Evolutionary conservation across 2,113 vertebrate genomes (phyloP).

Genomic region (Rhynchomys soricoides): DNA sequence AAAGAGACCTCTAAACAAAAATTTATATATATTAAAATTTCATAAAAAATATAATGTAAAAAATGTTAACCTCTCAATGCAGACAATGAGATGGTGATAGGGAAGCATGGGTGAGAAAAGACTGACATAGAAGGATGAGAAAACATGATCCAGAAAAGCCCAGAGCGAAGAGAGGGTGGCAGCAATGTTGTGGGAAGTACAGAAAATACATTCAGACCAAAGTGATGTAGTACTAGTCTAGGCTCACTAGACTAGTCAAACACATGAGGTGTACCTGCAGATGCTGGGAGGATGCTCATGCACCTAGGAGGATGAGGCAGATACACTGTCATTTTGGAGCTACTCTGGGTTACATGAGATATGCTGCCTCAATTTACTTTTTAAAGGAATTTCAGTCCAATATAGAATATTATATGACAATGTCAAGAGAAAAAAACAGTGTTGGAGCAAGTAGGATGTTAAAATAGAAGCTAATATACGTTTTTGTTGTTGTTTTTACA

Average conservation of each 20-base stretch:
- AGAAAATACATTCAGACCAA: not conserved
- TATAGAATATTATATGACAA: not conserved
- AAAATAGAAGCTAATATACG: not conserved
- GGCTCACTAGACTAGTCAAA: not conserved
- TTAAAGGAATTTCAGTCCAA: not conserved
- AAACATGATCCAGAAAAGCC: not conserved
- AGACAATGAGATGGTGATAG: not conserved
- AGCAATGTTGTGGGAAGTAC: not conserved
- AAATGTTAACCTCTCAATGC: not conserved
- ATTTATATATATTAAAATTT: not conserved
- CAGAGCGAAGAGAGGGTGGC: not conserved
- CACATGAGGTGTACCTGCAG: too few species aligned
- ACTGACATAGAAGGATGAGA: not conserved
- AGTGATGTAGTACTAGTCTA: not conserved
- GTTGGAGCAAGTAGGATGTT: not conserved
- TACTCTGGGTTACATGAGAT: not conserved
- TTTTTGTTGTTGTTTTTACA: not conserved
- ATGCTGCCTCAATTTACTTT: not conserved
- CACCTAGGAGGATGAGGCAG: not conserved
- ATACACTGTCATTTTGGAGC: too few species aligned
- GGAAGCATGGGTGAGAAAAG: not conserved
- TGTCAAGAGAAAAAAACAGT: not conserved
- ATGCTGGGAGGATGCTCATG: not conserved
- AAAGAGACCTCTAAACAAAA: not conserved
- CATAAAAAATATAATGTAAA: not conserved